Evolutionary conservation across 2,113 vertebrate species (phyloP).

Genomic region (Platysteira castanea): DNA sequence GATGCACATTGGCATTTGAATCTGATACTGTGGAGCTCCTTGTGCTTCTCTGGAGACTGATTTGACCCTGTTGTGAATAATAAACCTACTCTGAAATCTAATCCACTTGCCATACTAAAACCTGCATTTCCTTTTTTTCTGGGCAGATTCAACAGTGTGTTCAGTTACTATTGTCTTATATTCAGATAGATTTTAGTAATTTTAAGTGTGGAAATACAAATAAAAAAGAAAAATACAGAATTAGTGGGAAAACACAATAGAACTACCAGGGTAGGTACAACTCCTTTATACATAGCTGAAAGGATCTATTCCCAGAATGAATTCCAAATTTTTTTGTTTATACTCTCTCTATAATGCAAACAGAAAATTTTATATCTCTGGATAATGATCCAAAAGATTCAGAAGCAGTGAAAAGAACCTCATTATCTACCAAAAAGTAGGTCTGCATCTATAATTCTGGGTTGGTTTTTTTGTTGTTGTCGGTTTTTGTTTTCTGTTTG

Average conservation of each 20-base stretch:
- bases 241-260: not conserved
- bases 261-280: not conserved
- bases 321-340: not conserved
- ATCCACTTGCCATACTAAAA: not conserved
- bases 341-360: not conserved
- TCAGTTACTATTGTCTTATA: not conserved
- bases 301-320: not conserved
- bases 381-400: not conserved
- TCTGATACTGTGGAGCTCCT: not conserved
- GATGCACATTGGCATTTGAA: not conserved
- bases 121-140: not conserved
- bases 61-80: not conserved
- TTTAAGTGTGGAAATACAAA: not conserved
- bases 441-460: not conserved
- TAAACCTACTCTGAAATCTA: not conserved
- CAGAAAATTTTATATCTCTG: not conserved
- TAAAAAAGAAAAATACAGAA: not conserved
- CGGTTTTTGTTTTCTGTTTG: too few relatives aligned
- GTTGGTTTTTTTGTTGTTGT: not conserved
- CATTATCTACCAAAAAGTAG: not conserved
- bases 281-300: not conserved
- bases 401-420: not conserved
- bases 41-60: not conserved
- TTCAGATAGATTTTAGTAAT: not conserved
- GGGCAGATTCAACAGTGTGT: not conserved